Evolutionary conservation across 2,113 vertebrate species (phyloP).

Genomic region (Tachysurus fulvidraco): DNA sequence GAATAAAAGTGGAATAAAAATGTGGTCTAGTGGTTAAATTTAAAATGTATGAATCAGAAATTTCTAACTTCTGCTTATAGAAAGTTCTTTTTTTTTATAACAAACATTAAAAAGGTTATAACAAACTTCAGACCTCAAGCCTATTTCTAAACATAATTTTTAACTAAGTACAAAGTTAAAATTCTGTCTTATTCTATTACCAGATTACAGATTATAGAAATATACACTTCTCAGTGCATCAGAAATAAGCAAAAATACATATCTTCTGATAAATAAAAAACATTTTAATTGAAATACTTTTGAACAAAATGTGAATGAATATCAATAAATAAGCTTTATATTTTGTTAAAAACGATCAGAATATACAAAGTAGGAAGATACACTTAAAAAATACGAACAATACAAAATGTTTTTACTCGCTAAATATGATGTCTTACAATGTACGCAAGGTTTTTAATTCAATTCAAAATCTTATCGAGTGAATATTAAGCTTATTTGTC

Average conservation of each 20-base stretch:
- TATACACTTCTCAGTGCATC: neutral
- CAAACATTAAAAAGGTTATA: too few relatives aligned
- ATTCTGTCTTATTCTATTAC: neutral
- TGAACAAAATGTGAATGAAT: neutral
- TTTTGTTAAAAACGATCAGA: neutral
- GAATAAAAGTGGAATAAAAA: neutral
- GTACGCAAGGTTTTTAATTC: neutral
- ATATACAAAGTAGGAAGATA: neutral
- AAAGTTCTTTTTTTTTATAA: too few relatives aligned
- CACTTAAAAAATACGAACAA: neutral
- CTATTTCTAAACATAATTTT: too few relatives aligned
- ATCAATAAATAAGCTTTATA: neutral
- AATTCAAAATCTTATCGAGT: neutral
- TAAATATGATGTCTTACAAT: neutral
- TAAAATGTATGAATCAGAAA: neutral
- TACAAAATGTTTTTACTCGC: neutral
- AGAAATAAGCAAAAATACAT: neutral
- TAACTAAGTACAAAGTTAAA: too few relatives aligned
- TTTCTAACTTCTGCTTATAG: too few relatives aligned
- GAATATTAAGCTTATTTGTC: neutral
- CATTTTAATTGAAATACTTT: neutral
- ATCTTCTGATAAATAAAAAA: neutral
- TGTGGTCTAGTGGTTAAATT: neutral
- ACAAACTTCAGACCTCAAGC: too few relatives aligned
- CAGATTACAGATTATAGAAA: neutral